A percentile compares a stretch with the other conserved stretches of the same genome.
Evolutionary conservation across 2,888 invertebrate species (phyloP).

Genomic region (Drosophila putrida): DNA sequence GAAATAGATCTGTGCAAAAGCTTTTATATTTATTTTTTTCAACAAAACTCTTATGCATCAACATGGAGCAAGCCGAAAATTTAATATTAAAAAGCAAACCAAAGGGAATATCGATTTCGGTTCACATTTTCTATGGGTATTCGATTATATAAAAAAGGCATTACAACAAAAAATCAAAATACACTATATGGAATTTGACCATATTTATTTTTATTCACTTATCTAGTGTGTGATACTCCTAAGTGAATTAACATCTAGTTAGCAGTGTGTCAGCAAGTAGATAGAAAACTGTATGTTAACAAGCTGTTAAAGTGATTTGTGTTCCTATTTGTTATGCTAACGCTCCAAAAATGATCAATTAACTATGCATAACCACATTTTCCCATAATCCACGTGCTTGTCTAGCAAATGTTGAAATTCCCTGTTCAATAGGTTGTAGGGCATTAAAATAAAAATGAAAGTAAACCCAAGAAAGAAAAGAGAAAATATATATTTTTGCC

Average conservation of each 20-base stretch:
- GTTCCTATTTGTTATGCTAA: neutral
- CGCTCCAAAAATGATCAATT: neutral
- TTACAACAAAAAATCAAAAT: too few relatives aligned
- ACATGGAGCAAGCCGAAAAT: too few relatives aligned
- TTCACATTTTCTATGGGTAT: too few relatives aligned
- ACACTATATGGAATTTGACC: too few relatives aligned
- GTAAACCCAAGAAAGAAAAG: slow-evolving; percentile 3
- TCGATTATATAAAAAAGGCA: too few relatives aligned
- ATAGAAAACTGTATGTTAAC: neutral
- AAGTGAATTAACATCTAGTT: neutral
- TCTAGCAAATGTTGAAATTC: neutral
- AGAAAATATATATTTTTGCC: slow-evolving; percentile 45
- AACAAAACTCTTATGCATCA: too few relatives aligned
- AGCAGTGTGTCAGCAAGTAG: neutral
- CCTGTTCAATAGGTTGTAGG: slow-evolving; percentile 22
- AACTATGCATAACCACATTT: slow-evolving; percentile 11
- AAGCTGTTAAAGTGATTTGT: slow-evolving; percentile 4
- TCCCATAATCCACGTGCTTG: neutral
- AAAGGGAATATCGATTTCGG: too few relatives aligned
- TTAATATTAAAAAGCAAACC: too few relatives aligned
- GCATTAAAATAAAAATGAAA: slow-evolving; percentile 18
- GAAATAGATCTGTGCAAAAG: too few relatives aligned
- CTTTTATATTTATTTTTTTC: too few relatives aligned
- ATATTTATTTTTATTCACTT: too few relatives aligned
- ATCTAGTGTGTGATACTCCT: too few relatives aligned